phyloP scores from a whole-genome alignment of 2,888 invertebrate genomes.

The Pachydiplax longipennis region DNA sequence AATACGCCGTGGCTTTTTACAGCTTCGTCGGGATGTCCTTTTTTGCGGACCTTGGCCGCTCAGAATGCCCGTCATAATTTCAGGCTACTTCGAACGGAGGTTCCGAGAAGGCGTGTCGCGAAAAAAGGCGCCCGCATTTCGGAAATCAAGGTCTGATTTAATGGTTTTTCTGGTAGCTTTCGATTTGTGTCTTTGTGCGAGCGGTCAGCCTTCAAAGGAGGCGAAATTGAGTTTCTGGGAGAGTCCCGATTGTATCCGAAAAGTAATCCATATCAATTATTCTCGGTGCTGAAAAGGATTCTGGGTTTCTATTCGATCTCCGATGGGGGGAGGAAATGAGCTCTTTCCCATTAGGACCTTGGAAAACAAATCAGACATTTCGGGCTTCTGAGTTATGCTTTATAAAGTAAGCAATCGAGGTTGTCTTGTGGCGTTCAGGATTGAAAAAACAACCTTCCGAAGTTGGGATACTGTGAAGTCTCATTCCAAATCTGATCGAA shows the following conservation, averaged over 20 bases:
- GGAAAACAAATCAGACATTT: too few species aligned
- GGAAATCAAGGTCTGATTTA: conserved; percentile 17
- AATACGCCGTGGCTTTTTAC: not conserved
- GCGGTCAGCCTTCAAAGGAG: not conserved
- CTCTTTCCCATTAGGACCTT: too few species aligned
- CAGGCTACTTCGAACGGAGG: not conserved
- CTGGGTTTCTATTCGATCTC: not conserved
- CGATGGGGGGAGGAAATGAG: too few species aligned
- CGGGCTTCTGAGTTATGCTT: too few species aligned
- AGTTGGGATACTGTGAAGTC: too few species aligned
- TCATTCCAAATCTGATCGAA: too few species aligned
- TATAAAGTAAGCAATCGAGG: too few species aligned
- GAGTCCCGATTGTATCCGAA: not conserved
- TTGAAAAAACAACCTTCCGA: too few species aligned
- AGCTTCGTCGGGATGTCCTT: not conserved
- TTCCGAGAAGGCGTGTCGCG: not conserved
- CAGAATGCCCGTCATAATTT: not conserved
- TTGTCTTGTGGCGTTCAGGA: too few species aligned
- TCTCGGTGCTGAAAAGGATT: not conserved
- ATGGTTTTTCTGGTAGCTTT: not conserved
- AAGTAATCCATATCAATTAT: not conserved
- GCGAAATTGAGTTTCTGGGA: not conserved
- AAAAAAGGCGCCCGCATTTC: not conserved
- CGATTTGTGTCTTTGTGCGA: not conserved
- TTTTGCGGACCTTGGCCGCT: not conserved